These are phyloP conservation scores for Pungitius pungitius DNA, from an alignment of 2,113 vertebrate species.

Conservation along the genomic window DNA sequence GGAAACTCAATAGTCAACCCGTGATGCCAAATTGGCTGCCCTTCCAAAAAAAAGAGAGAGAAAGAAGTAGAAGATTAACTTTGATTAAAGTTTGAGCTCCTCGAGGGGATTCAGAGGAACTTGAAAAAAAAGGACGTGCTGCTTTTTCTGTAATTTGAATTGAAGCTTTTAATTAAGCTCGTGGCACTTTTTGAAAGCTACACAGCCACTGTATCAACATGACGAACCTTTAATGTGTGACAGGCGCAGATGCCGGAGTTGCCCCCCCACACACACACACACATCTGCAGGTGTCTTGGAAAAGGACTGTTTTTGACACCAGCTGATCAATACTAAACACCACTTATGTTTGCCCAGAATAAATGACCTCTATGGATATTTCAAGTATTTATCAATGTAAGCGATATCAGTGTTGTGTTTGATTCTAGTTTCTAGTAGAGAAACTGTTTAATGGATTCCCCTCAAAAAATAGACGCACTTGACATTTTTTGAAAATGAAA, in stretches of 20 bases:
- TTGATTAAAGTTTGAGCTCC: constrained; percentile 53
- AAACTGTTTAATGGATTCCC: background rate
- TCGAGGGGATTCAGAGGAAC: constrained; percentile 2
- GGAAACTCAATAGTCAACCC: constrained; percentile 66
- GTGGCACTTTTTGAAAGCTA: constrained; percentile 2
- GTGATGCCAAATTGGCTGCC: constrained; percentile 62
- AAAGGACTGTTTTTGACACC: background rate
- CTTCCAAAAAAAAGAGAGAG: constrained; percentile 34
- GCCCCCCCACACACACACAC: background rate
- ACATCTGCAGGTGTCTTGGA: constrained; percentile 11
- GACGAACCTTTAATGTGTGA: constrained; percentile 25
- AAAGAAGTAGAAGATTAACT: constrained; percentile 44
- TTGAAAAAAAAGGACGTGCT: background rate
- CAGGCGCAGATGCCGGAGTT: constrained; percentile 8
- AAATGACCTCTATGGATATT: constrained; percentile 1
- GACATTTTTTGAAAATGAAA: background rate
- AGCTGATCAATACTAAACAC: constrained; percentile 15
- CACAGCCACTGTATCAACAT: constrained; percentile 35
- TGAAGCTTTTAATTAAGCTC: constrained; percentile 32
- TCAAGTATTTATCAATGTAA: constrained; percentile 16
- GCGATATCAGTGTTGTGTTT: background rate
- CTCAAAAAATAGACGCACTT: background rate
- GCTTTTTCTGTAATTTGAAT: constrained; percentile 20
- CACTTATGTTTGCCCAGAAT: background rate
- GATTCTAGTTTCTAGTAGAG: constrained; percentile 15